Conservation (phyloP, 2,888 invertebrate species). For the Baronia brevicornis region DNA sequence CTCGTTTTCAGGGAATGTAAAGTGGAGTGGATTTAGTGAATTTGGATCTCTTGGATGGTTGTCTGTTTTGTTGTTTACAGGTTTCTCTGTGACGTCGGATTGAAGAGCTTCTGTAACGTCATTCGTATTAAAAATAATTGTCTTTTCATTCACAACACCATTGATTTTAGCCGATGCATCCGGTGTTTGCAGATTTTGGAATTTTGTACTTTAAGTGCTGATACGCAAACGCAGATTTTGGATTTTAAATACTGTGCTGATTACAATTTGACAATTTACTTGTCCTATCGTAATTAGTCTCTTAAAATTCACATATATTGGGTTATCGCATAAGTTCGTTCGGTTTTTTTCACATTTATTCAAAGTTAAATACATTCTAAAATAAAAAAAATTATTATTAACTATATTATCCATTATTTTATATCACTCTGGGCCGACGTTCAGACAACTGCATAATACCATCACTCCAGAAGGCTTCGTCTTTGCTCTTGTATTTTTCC, state of each 20-base stretch:
- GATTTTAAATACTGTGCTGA: constrained; percentile 17
- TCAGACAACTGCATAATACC: too few relatives aligned
- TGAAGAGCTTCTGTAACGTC: constrained; percentile 70
- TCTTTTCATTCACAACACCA: constrained; percentile 51
- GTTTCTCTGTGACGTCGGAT: constrained; percentile 62
- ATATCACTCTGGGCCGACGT: too few relatives aligned
- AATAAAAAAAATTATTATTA: too few relatives aligned
- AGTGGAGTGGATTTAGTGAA: constrained; percentile 71
- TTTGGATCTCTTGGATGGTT: constrained; percentile 47
- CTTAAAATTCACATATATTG: too few relatives aligned
- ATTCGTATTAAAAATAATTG: constrained; percentile 44
- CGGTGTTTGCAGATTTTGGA: constrained; percentile 66
- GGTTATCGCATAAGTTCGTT: too few relatives aligned
- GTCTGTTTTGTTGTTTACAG: constrained; percentile 58
- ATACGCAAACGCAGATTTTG: too few relatives aligned
- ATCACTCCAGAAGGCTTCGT: too few relatives aligned
- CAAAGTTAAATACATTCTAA: too few relatives aligned
- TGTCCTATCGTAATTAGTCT: too few relatives aligned
- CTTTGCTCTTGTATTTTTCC: too few relatives aligned
- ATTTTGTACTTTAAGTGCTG: constrained; percentile 48
- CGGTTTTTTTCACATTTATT: too few relatives aligned
- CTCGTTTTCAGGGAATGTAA: constrained; percentile 67
- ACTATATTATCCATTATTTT: too few relatives aligned
- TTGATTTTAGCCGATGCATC: constrained; percentile 68
- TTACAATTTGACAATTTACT: constrained; percentile 15